These are phyloP conservation scores for Ophthalmolycus amberensis DNA, from an alignment of 2,113 vertebrate genomes.

Conservation along the genomic window DNA sequence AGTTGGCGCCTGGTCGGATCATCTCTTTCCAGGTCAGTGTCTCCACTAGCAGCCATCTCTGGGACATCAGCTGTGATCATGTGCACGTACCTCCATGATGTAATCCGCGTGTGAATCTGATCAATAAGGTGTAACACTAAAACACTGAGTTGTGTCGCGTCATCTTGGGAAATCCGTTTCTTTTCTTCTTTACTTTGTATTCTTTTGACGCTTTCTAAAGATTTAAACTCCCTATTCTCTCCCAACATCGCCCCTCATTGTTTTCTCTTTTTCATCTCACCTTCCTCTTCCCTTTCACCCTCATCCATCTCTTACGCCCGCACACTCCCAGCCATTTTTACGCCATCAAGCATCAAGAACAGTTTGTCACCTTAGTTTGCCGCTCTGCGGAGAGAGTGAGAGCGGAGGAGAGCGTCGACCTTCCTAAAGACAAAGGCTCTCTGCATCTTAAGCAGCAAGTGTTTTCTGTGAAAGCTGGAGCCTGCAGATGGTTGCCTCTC, in stretches of 20 bases:
- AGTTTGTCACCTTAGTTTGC: constrained; percentile 63
- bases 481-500: constrained; percentile 52
- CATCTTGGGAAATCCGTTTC: neutral
- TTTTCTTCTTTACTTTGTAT: neutral
- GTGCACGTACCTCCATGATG: constrained; percentile 35
- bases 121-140: constrained; percentile 3
- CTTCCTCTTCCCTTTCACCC: neutral
- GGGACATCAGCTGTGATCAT: constrained; percentile 40
- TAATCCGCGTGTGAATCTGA: constrained; percentile 13
- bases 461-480: constrained; percentile 40
- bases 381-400: constrained; percentile 24
- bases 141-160: neutral
- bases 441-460: constrained; percentile 71
- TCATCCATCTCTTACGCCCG: constrained; percentile 14
- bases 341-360: constrained; percentile 54
- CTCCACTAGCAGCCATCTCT: constrained; percentile 34
- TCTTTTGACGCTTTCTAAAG: neutral
- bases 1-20: constrained; percentile 45
- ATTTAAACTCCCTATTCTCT: neutral
- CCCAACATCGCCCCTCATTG: neutral
- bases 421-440: constrained; percentile 66
- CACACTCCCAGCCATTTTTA: constrained; percentile 11
- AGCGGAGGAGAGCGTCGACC: constrained; percentile 56
- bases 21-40: constrained; percentile 68
- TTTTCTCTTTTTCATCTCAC: neutral